Evolutionary conservation across 2,888 invertebrate species (phyloP).

Genomic region (Gymnocheta viridis): DNA sequence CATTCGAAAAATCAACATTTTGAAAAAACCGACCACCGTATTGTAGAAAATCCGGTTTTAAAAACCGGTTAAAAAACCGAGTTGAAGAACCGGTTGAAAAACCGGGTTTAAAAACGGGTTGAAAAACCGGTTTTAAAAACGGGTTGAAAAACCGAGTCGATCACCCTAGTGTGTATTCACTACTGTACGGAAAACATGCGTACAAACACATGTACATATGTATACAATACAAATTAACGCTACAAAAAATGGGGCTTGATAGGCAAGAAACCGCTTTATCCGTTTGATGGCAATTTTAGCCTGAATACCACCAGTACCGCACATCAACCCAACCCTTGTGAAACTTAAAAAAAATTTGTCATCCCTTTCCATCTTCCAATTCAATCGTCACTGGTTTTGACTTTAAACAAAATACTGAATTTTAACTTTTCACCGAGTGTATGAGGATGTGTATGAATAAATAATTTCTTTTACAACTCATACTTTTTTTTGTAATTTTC

Average conservation of each 20-base stretch:
- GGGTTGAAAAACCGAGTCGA: no score
- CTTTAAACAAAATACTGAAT: neutral
- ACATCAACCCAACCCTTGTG: conserved; percentile 12
- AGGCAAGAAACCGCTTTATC: conserved; percentile 61
- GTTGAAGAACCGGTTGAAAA: no score
- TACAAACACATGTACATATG: neutral
- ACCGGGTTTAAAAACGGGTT: no score
- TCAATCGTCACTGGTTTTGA: neutral
- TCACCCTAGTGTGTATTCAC: conserved; percentile 30
- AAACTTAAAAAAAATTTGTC: conserved; percentile 24
- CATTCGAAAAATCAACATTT: no score
- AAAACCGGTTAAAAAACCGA: no score
- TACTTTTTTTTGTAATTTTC: conserved; percentile 18
- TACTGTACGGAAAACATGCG: conserved; percentile 21
- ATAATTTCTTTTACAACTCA: conserved; percentile 35
- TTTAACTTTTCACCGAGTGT: neutral
- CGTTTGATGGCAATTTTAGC: conserved; percentile 18
- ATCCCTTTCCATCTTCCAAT: neutral
- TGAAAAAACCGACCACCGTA: no score
- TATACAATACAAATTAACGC: conserved; percentile 17
- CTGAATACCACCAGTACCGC: conserved; percentile 22
- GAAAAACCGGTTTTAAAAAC: no score
- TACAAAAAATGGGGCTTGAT: conserved; percentile 39
- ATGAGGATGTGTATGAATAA: conserved; percentile 24
- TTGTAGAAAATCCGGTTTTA: no score